Evolutionary conservation across 2,888 invertebrate genomes (phyloP).

Genomic region (Craniophora ligustri): DNA sequence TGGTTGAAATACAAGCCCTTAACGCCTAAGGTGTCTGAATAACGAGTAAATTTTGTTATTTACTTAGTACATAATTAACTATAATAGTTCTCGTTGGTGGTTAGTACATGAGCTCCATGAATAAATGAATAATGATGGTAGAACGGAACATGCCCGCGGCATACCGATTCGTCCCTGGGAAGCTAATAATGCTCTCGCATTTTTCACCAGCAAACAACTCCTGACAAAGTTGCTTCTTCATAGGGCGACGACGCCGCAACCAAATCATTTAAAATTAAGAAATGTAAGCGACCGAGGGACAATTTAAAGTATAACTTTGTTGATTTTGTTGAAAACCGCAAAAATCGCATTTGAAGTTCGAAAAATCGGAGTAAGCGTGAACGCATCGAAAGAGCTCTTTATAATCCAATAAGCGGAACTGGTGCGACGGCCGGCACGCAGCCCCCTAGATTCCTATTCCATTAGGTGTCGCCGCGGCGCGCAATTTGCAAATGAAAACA

Average conservation of each 20-base stretch:
- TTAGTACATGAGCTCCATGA: conserved; percentile 79
- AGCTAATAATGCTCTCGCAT: conserved; percentile 83
- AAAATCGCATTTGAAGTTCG: conserved; percentile 38
- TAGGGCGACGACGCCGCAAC: conserved; percentile 48
- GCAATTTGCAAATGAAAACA: conserved; percentile 88
- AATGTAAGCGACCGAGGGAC: background rate
- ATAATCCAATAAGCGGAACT: conserved; percentile 78
- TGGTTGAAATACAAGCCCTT: conserved; percentile 12
- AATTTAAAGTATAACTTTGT: conserved; percentile 15
- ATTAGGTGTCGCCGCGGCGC: conserved; percentile 85
- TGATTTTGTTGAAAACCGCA: conserved; percentile 30
- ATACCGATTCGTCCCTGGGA: conserved; percentile 83
- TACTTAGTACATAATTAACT: conserved; percentile 52
- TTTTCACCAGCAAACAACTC: conserved; percentile 76
- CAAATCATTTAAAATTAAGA: conserved; percentile 51
- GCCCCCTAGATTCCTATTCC: conserved; percentile 82
- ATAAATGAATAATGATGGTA: conserved; percentile 86
- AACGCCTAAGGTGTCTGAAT: conserved; percentile 8
- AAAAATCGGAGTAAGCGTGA: conserved; percentile 48
- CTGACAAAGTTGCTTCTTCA: conserved; percentile 74
- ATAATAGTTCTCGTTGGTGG: conserved; percentile 66
- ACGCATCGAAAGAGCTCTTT: conserved; percentile 64
- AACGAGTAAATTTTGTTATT: conserved; percentile 20
- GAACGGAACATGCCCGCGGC: conserved; percentile 77
- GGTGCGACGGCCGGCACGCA: conserved; percentile 68